Evolutionary conservation across 2,888 invertebrate species (phyloP), one percentile per base, ranked within the genome.

Genomic region (Spicauda simplicius): DNA sequence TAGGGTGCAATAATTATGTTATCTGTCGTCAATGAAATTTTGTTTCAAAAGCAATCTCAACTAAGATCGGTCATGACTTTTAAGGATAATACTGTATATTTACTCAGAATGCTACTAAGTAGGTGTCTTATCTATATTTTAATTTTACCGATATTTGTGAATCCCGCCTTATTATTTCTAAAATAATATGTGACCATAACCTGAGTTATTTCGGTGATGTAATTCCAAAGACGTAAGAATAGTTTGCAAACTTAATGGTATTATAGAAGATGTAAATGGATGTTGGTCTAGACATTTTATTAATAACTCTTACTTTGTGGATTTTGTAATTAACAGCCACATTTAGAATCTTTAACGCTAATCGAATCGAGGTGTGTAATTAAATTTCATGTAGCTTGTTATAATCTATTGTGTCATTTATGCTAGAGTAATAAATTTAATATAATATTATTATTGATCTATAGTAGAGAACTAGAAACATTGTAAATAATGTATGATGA

Each of bases 171-270:
- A 86, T 88, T 82, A 68, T 77, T 74, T 76, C 73, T 84, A 86
- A 78, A 80, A 76, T 76, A 66, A 66, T 81, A 83, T 88, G 91
- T 92, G 92, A 91, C 92, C 92, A 93, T 93, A 92, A 90, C 89
- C 85, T 79, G 86, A 86, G 87, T 84, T 84, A 87, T 92, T 91
- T 90, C 91, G 92, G 92, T 92, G 92, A 92, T 91, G 90, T 90
- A 85, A 90, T 91, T 93, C 93, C 92, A 92, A 93, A 93, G 92
- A 93, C 82, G 89, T 92, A 91, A 88, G 84, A 84, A 87, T 92
- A 92, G 87, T 91, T 85, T 88, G 74, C 88, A 85, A 86, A 83
- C 83, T 83, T 84, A 83, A 85, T 82, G 80, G 79, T 86, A 85
- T 83, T 81, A 78, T 81, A 78, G 77, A 80, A 74, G 72, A 58